phyloP scores from a whole-genome alignment of 2,797 vertebrate genomes.

The Anas capensis region DNA sequence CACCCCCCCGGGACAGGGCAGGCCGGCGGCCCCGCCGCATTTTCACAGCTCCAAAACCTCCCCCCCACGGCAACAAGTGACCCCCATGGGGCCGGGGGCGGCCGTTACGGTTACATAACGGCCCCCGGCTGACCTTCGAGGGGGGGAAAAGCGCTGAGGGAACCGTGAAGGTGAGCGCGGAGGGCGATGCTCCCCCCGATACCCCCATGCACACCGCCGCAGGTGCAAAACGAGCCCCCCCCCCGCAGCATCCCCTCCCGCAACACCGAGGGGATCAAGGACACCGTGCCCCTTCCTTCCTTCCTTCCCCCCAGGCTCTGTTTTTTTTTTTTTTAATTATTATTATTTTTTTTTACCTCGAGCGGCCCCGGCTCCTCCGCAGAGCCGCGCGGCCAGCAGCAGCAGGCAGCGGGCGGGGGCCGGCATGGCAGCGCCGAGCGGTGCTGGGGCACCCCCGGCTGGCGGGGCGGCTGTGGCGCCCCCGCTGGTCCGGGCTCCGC shows the following conservation, averaged over 20 bases:
- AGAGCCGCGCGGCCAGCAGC: slow-evolving; percentile 61
- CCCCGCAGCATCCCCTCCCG: not conserved
- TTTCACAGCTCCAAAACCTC: no score
- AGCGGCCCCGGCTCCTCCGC: slow-evolving; percentile 45
- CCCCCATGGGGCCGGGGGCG: no score
- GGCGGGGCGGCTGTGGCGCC: slow-evolving; percentile 33
- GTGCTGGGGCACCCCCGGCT: slow-evolving; percentile 50
- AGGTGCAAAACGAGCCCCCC: no score
- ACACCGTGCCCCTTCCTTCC: not conserved
- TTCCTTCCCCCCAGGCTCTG: no score
- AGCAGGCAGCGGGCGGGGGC: not conserved
- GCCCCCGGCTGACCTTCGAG: no score
- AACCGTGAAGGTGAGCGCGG: no score
- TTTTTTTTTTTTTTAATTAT: no score
- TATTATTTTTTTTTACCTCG: slow-evolving; percentile 49
- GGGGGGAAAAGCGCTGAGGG: no score
- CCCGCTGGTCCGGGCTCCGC: slow-evolving; percentile 26
- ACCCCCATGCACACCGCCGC: no score
- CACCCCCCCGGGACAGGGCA: not conserved
- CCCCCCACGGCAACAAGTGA: not conserved
- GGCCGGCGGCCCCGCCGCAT: no score
- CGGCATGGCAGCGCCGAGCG: not conserved
- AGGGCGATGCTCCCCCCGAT: no score
- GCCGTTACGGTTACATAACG: no score
- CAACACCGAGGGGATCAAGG: not conserved